A percentile compares a stretch with the other conserved stretches of the same genome.
Evolutionary conservation across 2,113 vertebrate genomes (phyloP).

Genomic region (Canis aureus): DNA sequence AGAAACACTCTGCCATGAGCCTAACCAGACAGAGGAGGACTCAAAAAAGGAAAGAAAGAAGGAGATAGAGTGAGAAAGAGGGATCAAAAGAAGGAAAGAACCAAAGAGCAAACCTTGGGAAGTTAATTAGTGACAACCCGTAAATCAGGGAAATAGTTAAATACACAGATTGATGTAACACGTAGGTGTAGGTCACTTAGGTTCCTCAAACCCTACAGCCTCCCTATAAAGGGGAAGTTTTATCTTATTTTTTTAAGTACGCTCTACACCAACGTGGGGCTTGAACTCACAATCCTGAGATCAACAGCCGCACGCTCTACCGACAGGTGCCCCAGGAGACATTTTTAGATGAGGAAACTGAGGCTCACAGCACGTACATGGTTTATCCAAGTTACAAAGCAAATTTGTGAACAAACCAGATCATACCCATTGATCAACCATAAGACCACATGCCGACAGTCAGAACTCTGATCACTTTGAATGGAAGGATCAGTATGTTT

Average conservation of each 20-base stretch:
- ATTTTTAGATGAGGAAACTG: constrained; percentile 35
- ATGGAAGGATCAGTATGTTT: neutral
- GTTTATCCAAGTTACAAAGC: constrained; percentile 10
- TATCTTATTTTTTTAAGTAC: neutral
- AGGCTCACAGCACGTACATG: neutral
- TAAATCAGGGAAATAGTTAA: constrained; percentile 18
- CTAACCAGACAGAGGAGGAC: neutral
- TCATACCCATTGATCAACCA: neutral
- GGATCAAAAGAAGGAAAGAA: neutral
- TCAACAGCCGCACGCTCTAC: neutral
- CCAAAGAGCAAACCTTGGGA: neutral
- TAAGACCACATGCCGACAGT: neutral
- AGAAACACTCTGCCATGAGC: constrained; percentile 36
- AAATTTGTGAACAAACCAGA: constrained; percentile 29
- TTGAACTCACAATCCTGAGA: neutral
- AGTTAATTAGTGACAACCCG: constrained; percentile 1
- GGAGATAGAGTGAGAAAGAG: neutral
- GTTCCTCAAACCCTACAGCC: neutral
- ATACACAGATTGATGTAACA: neutral
- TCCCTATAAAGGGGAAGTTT: neutral
- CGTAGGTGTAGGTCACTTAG: neutral
- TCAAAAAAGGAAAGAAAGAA: neutral
- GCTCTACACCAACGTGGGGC: neutral
- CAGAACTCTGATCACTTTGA: constrained; percentile 34
- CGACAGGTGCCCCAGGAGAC: neutral